Evolutionary conservation across 2,888 invertebrate genomes (phyloP).

Genomic region (Erpobdella octoculata): DNA sequence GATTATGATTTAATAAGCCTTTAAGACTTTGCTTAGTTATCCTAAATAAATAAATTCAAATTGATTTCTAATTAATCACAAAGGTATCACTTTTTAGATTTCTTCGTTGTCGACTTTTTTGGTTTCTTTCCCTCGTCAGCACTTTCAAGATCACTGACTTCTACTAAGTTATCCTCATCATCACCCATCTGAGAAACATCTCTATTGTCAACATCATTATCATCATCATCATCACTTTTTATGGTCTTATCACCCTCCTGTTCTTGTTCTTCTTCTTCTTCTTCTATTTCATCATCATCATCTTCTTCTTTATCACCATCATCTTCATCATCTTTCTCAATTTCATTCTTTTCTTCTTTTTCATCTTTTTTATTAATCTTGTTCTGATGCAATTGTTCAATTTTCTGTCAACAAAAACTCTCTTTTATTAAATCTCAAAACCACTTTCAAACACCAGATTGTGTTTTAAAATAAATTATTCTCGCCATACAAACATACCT

Average conservation of each 20-base stretch:
- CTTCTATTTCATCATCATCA: conserved; percentile 7
- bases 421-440: background rate
- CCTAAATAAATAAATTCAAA: background rate
- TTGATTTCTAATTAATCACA: background rate
- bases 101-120: background rate
- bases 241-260: background rate
- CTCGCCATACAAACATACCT: too few species aligned
- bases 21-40: too few species aligned
- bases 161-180: too few species aligned
- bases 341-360: background rate
- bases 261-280: background rate
- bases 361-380: background rate
- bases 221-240: background rate
- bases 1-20: too few species aligned
- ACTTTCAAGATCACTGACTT: background rate
- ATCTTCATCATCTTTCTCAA: background rate
- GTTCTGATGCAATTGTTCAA: too few species aligned
- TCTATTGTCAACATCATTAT: background rate
- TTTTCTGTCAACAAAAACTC: background rate
- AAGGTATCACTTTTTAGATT: background rate
- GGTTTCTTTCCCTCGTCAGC: background rate
- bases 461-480: too few species aligned
- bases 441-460: too few species aligned
- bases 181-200: background rate
- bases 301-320: background rate